phyloP scores from a whole-genome alignment of 2,888 invertebrate genomes.

The Oscheius onirici region DNA sequence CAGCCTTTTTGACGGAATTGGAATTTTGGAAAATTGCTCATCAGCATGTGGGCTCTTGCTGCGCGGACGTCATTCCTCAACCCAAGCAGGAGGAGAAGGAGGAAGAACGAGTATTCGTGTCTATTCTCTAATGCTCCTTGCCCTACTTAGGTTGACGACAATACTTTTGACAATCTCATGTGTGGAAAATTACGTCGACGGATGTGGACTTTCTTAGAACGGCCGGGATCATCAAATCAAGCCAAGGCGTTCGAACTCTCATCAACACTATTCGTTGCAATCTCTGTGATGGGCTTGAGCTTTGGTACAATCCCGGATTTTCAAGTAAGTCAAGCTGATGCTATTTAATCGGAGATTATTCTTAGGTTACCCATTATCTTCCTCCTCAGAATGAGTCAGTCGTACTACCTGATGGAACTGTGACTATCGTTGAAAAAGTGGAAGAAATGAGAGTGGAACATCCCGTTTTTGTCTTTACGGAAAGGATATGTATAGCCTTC shows the following conservation, averaged over 20 bases:
- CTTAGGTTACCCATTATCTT: conserved; percentile 63
- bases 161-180: conserved; percentile 69
- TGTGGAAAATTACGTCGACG: conserved; percentile 66
- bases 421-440: conserved; percentile 60
- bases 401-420: conserved; percentile 65
- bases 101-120: conserved; percentile 58
- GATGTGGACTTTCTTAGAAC: conserved; percentile 71
- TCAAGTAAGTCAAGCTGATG: conserved; percentile 48
- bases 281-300: conserved; percentile 69
- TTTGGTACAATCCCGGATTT: conserved; percentile 71
- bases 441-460: conserved; percentile 69
- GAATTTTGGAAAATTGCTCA: conserved; percentile 70
- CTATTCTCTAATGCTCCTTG: not conserved
- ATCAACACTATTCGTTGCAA: conserved; percentile 69
- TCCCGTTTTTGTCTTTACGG: conserved; percentile 71
- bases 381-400: conserved; percentile 67
- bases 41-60: conserved; percentile 66
- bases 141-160: conserved; percentile 66
- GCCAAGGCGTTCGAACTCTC: conserved; percentile 69
- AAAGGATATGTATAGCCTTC: conserved; percentile 70
- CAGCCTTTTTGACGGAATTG: conserved; percentile 66
- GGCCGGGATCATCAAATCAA: conserved; percentile 57
- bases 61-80: conserved; percentile 66
- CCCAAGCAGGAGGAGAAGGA: conserved; percentile 64
- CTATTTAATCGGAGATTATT: conserved; percentile 9